Percentiles rank a stretch among this genome's conserved stretches.
Conservation (phyloP, 2,888 invertebrate species). For the Caradrina clavipalpis region DNA sequence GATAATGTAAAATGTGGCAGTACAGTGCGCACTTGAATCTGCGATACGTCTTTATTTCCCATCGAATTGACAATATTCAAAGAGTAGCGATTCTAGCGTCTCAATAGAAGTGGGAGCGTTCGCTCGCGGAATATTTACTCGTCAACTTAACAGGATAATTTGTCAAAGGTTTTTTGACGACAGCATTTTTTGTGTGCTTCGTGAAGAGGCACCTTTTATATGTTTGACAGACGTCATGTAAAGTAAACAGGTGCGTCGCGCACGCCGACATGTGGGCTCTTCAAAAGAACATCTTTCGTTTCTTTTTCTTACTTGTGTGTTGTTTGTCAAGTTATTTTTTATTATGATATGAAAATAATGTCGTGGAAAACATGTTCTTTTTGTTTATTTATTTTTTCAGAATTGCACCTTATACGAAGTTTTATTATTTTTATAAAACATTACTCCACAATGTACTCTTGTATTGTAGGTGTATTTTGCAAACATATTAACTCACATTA, state of each 20-base stretch:
- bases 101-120: conserved; percentile 51
- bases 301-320: conserved; percentile 42
- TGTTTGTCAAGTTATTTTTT: conserved; percentile 54
- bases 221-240: conserved; percentile 83
- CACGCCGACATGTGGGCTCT: conserved; percentile 70
- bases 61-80: conserved; percentile 61
- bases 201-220: conserved; percentile 76
- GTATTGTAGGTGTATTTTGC: too few species aligned
- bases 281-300: conserved; percentile 64
- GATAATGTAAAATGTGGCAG: conserved; percentile 71
- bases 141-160: conserved; percentile 84
- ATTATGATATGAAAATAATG: conserved; percentile 49
- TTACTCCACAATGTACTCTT: too few species aligned
- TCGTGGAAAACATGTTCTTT: conserved; percentile 1
- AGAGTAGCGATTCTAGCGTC: conserved; percentile 49
- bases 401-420: conserved; percentile 8
- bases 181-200: conserved; percentile 77
- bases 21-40: conserved; percentile 60
- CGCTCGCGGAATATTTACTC: conserved; percentile 70
- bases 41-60: conserved; percentile 64
- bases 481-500: too few species aligned
- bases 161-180: conserved; percentile 85
- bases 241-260: conserved; percentile 78
- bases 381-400: too few species aligned
- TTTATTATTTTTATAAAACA: background rate